These are phyloP conservation scores for Pica pica DNA, from an alignment of 2,113 vertebrate genomes.

Conservation along the genomic window DNA sequence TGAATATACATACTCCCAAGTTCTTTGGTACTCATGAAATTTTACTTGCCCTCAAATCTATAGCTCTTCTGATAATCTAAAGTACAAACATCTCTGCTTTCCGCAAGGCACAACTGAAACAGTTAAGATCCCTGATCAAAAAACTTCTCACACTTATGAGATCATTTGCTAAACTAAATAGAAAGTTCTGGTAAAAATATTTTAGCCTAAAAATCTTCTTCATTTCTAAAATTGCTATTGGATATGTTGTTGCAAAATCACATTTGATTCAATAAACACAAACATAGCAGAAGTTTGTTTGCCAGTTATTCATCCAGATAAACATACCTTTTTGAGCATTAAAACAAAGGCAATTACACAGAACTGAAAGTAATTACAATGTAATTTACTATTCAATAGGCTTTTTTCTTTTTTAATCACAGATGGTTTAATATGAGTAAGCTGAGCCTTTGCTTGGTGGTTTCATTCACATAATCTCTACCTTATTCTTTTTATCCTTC, in stretches of 20 bases:
- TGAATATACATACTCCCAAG: background rate
- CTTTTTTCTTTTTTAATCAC: background rate
- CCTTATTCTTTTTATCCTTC: conserved; percentile 49
- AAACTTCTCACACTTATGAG: background rate
- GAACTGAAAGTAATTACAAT: conserved; percentile 49
- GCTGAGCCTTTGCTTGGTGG: background rate
- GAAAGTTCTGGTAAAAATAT: background rate
- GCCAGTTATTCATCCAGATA: background rate
- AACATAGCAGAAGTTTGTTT: background rate
- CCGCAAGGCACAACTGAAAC: background rate
- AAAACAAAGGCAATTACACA: conserved; percentile 6
- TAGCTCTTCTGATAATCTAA: background rate
- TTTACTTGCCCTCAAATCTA: background rate
- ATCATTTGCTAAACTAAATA: background rate
- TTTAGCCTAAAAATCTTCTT: background rate
- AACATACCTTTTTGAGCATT: background rate
- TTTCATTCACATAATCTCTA: conserved; percentile 62
- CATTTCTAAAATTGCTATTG: background rate
- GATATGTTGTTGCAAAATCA: background rate
- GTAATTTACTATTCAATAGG: conserved; percentile 11
- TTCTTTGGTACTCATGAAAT: background rate
- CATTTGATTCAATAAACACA: background rate
- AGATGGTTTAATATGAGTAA: conserved; percentile 13
- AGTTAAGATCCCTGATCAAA: background rate
- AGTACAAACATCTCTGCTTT: background rate